Evolutionary conservation across 2,797 vertebrate genomes (phyloP).

Genomic region (Hyperoplus lanceolatus): DNA sequence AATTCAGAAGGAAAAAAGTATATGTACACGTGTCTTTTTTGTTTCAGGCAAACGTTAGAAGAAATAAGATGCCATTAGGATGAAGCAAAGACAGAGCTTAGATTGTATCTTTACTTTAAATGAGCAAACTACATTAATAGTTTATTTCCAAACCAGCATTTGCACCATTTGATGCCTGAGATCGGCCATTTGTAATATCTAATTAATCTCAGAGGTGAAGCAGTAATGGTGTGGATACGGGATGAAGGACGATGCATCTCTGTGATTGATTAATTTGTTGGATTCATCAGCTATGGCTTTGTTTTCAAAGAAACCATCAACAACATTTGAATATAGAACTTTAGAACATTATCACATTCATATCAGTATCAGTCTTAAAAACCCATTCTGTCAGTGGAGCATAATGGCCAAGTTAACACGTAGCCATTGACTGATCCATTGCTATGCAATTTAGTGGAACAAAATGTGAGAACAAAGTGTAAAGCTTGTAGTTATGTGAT

Average conservation of each 20-base stretch:
- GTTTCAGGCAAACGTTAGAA: neutral
- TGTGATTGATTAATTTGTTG: neutral
- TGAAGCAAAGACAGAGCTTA: neutral
- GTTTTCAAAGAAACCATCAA: neutral
- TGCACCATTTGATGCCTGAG: neutral
- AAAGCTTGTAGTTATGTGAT: constrained; percentile 4
- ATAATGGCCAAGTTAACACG: neutral
- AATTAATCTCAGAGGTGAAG: neutral
- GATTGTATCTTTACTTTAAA: neutral
- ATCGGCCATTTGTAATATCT: neutral
- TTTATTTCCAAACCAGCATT: neutral
- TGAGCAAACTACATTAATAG: neutral
- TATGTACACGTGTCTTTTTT: neutral
- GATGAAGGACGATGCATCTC: neutral
- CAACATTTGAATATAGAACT: neutral
- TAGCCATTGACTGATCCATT: constrained; percentile 12
- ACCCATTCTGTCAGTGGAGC: neutral
- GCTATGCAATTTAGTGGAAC: constrained; percentile 10
- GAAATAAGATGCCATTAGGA: neutral
- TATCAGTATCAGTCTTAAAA: constrained; percentile 2
- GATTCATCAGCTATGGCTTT: neutral
- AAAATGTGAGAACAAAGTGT: constrained; percentile 33
- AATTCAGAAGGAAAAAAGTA: neutral
- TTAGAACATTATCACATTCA: neutral
- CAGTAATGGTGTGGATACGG: neutral